Conservation (phyloP, 1,140 invertebrate species). For the Sitodiplosis mosellana region DNA sequence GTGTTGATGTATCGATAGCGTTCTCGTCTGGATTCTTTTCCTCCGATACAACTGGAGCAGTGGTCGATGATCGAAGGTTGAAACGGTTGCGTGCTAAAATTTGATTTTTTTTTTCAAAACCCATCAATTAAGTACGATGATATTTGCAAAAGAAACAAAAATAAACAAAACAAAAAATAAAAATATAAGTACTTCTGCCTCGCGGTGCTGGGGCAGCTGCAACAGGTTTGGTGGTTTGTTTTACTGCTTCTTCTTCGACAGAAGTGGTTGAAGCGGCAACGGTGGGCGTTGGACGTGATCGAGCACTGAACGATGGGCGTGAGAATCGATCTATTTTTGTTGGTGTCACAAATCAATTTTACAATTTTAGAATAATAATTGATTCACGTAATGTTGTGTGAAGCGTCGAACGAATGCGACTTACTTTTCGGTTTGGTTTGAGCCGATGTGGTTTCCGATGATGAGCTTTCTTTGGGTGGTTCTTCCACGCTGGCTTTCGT, state of each 20-base stretch:
- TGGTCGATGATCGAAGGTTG: slow-evolving; percentile 16
- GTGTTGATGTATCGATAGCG: slow-evolving; percentile 12
- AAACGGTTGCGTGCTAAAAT: slow-evolving; percentile 21
- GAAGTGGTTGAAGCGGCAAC: slow-evolving; percentile 10
- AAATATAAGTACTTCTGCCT: slow-evolving; percentile 16
- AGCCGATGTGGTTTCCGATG: no score
- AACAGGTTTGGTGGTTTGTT: slow-evolving; percentile 27
- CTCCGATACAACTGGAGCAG: slow-evolving; percentile 3
- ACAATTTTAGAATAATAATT: not conserved
- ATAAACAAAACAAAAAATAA: not conserved
- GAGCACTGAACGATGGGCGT: slow-evolving; percentile 20
- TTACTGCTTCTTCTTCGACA: slow-evolving; percentile 18
- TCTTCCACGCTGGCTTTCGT: no score
- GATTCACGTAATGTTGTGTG: not conserved
- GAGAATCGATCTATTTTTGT: slow-evolving; percentile 16
- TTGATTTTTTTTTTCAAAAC: not conserved
- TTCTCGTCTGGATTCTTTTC: slow-evolving; percentile 15
- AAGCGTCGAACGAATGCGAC: not conserved
- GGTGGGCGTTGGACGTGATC: slow-evolving; percentile 15
- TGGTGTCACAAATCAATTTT: no score
- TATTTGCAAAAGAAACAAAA: no score
- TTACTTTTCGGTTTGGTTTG: no score
- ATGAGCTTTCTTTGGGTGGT: no score
- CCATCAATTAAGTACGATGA: not conserved
- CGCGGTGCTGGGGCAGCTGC: slow-evolving; percentile 13